Evolutionary conservation across 1,140 invertebrate species (phyloP).

Genomic region (Drosophila trapezifrons): DNA sequence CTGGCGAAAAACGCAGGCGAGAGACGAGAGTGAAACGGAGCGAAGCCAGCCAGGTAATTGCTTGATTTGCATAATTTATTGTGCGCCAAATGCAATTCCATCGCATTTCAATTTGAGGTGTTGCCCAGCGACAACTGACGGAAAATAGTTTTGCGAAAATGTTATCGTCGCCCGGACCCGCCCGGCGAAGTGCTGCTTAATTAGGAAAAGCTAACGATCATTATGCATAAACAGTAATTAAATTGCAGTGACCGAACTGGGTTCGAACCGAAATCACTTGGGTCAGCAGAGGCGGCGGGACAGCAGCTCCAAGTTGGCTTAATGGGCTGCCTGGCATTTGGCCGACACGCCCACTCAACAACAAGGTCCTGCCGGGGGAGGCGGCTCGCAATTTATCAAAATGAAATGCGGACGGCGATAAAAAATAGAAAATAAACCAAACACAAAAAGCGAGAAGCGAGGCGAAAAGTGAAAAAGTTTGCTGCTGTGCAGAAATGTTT

Average conservation of each 20-base stretch:
- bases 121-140: constrained; percentile 29
- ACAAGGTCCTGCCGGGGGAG: neutral
- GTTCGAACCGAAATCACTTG: constrained; percentile 38
- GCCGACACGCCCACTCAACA: constrained; percentile 47
- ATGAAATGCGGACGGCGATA: constrained; percentile 58
- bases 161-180: constrained; percentile 43
- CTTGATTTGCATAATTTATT: constrained; percentile 81
- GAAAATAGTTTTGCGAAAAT: constrained; percentile 48
- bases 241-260: constrained; percentile 36
- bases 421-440: constrained; percentile 42
- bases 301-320: constrained; percentile 25
- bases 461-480: constrained; percentile 77
- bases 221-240: constrained; percentile 71
- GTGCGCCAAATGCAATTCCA: constrained; percentile 64
- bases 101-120: constrained; percentile 76
- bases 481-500: constrained; percentile 59
- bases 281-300: constrained; percentile 22
- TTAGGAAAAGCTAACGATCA: constrained; percentile 70
- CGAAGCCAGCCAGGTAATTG: constrained; percentile 62
- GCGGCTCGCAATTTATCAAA: constrained; percentile 70
- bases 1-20: neutral
- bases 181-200: constrained; percentile 54
- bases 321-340: constrained; percentile 40
- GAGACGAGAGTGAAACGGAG: constrained; percentile 24
- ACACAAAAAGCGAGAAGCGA: constrained; percentile 19